Base-by-base conservation (phyloP, 2,888 invertebrate species). In the Xylophagus ater region DNA sequence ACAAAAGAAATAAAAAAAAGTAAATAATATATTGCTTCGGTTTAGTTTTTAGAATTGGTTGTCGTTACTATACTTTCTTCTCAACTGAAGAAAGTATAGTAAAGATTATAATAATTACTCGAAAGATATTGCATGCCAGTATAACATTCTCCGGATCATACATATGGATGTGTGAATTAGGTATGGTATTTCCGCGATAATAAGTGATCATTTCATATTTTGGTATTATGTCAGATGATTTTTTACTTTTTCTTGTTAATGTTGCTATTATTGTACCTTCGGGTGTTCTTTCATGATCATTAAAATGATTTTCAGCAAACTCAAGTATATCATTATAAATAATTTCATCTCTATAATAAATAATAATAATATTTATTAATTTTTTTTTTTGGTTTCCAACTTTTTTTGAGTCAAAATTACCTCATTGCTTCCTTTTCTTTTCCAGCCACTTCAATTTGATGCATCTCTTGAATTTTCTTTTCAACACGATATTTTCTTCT, bases 111-210 rank as follows among this genome's bases (percentile, higher is more conserved):
- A n/a, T n/a, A n/a, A 75, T 75, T 66, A 89, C 90, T 65, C 89
- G 76, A 62, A 93, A 94, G 47, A 90, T 83, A 47, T 76, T 81
- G 54, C 92, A 89, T 4, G 93, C 89, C 1, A 89, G 75, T 34
- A 82, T 79, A 24, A 92, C 79, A 60, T 93, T 93, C 59, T 93
- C 92, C 0, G 92, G 89, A 67, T 94, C 93, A 59, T 92, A 90
- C 71, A 94, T 77, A 55, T 90, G 90, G 53, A 94, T 83, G 62
- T 93, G 93, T 0, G 93, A 92, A 36, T 85, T 88, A 1, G 90
- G 87, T 50, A 94, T 93, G 41, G 81, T 79, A 54, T 82, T 84
- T 29, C 81, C 82, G 57, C 88, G 85, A 58, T 86, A 85, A 59
- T 82, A 93, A 0, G 80, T 81, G 15, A 92, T 78, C 90, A 94